Percentiles rank a stretch among this genome's conserved stretches.
Conservation (phyloP, 2,888 invertebrate genomes). For the Zygogramma bicolorata region DNA sequence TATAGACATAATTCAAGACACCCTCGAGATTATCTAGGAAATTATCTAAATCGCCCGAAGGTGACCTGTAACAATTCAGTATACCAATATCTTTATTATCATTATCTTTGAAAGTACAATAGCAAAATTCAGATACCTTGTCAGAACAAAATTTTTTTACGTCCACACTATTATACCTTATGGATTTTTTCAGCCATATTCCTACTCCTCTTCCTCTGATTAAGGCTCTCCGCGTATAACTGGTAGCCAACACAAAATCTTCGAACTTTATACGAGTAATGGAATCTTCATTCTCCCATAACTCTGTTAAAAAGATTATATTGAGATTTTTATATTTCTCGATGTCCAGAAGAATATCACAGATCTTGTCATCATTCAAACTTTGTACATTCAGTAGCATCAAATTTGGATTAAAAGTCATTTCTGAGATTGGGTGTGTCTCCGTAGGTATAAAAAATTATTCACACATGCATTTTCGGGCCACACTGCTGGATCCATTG, state of each 20-base stretch:
- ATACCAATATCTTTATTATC: neutral
- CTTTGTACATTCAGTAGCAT: conserved; percentile 13
- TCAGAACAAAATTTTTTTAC: conserved; percentile 8
- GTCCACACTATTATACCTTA: neutral
- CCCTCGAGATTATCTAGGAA: conserved; percentile 5
- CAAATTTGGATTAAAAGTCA: conserved; percentile 11
- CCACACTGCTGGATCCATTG: conserved; percentile 13
- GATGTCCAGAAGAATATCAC: conserved; percentile 14
- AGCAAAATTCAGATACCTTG: conserved; percentile 18
- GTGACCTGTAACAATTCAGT: conserved; percentile 16
- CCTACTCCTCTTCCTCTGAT: conserved; percentile 14
- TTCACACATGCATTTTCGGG: conserved; percentile 18
- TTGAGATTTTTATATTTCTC: conserved; percentile 10
- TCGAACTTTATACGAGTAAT: neutral
- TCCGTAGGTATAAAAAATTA: conserved; percentile 15
- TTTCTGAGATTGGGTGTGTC: neutral
- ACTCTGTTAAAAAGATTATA: conserved; percentile 7
- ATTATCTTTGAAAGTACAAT: neutral
- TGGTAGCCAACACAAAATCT: neutral
- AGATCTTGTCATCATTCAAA: neutral
- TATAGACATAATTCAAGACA: conserved; percentile 13
- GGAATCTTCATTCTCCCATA: neutral
- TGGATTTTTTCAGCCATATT: conserved; percentile 8
- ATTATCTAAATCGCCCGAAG: conserved; percentile 12
- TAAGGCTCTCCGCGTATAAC: neutral